These are phyloP conservation scores for Indicator indicator DNA, from an alignment of 2,113 vertebrate genomes.

Conservation along the genomic window DNA sequence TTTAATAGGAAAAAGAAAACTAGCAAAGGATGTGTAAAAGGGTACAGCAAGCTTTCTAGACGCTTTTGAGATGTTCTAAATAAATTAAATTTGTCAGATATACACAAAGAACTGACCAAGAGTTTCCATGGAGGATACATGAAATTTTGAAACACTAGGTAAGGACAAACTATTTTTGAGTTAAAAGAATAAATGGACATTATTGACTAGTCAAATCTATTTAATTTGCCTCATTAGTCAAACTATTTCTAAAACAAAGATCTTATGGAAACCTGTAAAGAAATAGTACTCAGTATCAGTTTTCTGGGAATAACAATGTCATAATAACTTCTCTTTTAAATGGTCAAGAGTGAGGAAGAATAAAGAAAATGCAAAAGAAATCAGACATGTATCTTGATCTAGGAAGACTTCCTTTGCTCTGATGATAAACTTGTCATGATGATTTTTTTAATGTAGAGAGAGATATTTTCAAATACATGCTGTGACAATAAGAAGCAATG, in stretches of 20 bases:
- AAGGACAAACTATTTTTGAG: neutral
- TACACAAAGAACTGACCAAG: neutral
- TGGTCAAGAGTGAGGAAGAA: neutral
- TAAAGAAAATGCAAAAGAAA: neutral
- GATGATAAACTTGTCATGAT: neutral
- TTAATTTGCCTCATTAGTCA: neutral
- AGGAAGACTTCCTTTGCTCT: neutral
- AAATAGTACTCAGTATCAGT: neutral
- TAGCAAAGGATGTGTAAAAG: neutral
- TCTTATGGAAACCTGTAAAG: neutral
- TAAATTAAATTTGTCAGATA: neutral
- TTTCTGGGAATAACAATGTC: neutral
- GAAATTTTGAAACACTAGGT: neutral
- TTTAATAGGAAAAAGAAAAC: neutral
- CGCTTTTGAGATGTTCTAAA: neutral
- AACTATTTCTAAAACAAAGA: neutral
- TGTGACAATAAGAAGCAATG: neutral
- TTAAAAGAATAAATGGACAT: neutral
- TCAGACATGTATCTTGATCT: neutral
- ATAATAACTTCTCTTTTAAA: neutral
- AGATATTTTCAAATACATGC: neutral
- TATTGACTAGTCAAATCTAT: neutral
- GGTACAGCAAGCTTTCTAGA: neutral
- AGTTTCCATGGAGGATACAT: neutral
- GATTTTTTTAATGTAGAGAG: neutral